Evolutionary conservation across 2,797 vertebrate genomes (phyloP).

Genomic region (Argentina silus): DNA sequence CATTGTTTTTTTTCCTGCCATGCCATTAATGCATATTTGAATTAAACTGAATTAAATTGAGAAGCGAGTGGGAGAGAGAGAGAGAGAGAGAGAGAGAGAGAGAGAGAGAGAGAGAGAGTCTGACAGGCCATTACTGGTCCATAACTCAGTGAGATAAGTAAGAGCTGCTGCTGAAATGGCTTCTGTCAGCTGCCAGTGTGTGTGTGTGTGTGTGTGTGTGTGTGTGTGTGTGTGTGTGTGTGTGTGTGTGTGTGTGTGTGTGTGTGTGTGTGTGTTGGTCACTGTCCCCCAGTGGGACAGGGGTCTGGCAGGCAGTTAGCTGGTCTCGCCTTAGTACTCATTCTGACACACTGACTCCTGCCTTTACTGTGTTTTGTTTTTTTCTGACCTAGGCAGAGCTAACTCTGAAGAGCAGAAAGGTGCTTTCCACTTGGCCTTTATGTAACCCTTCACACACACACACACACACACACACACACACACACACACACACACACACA

Average conservation of each 20-base stretch:
- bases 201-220: too few relatives aligned
- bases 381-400: slow-evolving; percentile 6
- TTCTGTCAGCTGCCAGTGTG: slow-evolving; percentile 51
- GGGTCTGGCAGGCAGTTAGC: background rate
- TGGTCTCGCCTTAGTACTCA: background rate
- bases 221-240: too few relatives aligned
- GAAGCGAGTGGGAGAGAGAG: background rate
- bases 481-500: slow-evolving; percentile 2
- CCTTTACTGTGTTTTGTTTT: too few relatives aligned
- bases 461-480: background rate
- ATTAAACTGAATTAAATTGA: too few relatives aligned
- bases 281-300: slow-evolving; percentile 8
- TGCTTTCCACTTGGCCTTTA: background rate
- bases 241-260: too few relatives aligned
- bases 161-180: slow-evolving; percentile 52
- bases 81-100: background rate
- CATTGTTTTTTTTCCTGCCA: too few relatives aligned
- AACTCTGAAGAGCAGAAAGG: background rate
- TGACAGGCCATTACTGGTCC: slow-evolving; percentile 72
- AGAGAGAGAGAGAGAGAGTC: slow-evolving; percentile 25
- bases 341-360: background rate
- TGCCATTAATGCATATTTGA: too few relatives aligned
- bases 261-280: background rate
- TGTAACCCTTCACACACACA: background rate
- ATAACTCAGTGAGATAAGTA: slow-evolving; percentile 71